A percentile compares a stretch with the other conserved stretches of the same genome.
These are phyloP conservation scores for Hydrotaea cyrtoneurina DNA, from an alignment of 2,888 invertebrate species.

Conservation along the genomic window DNA sequence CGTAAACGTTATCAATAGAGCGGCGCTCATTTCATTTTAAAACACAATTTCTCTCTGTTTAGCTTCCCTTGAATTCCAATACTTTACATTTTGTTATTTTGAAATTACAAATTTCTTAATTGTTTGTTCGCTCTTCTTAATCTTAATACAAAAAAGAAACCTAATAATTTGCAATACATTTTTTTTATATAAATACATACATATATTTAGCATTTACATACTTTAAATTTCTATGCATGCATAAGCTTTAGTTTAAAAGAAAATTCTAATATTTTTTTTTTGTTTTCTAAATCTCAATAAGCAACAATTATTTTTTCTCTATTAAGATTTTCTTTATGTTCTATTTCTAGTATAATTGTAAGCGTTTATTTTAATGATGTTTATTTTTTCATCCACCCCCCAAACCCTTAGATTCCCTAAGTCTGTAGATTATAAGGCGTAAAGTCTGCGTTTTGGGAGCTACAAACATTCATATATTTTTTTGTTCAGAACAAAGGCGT, in stretches of 20 bases:
- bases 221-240: slow-evolving; percentile 19
- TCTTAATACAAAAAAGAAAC: slow-evolving; percentile 36
- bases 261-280: background rate
- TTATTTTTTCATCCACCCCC: background rate
- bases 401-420: background rate
- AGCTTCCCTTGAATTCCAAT: background rate
- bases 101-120: slow-evolving; percentile 20
- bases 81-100: slow-evolving; percentile 1
- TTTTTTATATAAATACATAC: slow-evolving; percentile 59
- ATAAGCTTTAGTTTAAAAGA: slow-evolving; percentile 32
- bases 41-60: background rate
- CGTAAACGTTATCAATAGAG: slow-evolving; percentile 30
- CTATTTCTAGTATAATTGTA: slow-evolving; percentile 39
- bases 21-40: slow-evolving; percentile 48
- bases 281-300: background rate
- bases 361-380: slow-evolving; percentile 47
- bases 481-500: background rate
- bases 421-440: background rate
- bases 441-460: slow-evolving; percentile 3
- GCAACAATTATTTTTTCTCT: background rate
- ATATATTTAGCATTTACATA: slow-evolving; percentile 54
- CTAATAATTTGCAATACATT: slow-evolving; percentile 6
- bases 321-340: background rate
- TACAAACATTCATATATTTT: background rate
- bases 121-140: slow-evolving; percentile 49